Evolutionary conservation across 2,797 vertebrate genomes (phyloP), one percentile per base, ranked within the genome.

Genomic region (Alcedo atthis): DNA sequence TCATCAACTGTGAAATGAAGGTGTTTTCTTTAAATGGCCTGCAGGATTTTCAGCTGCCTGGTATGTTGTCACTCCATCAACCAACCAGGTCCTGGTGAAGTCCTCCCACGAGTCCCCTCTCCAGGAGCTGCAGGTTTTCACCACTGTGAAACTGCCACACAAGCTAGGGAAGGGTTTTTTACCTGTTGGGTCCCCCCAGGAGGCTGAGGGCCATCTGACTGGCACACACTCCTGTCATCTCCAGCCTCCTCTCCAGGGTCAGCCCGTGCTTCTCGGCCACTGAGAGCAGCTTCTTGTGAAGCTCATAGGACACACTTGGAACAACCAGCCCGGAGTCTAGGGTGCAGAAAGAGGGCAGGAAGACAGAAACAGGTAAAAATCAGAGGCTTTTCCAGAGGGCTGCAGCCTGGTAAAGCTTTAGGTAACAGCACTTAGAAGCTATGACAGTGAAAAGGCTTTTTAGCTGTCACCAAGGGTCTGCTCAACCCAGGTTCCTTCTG

Each of bases 191-290:
- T 18, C 99, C 99, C 78, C 99, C 99, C 0, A 99, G 98, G 45
- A 99, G 97, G 12, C 99, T 99, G 58, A 99, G 98, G 10, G 99
- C 98, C 99, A 99, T 99, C 97, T 99, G 99, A 97, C 99, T 99
- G 42, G 99, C 99, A 54, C 99, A 99, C 54, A 99, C 98, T 3
- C 99, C 99, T 0, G 98, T 99, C 98, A 99, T 99, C 97, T 99
- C 99, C 95, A 99, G 97, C 89, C 99, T 98, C 84, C 99, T 97
- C 96, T 99, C 99, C 96, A 99, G 95, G 6, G 98, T 98, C 53
- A 99, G 98, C 53, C 99, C 99, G 1, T 99, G 97, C 58, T 98
- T 98, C 97, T 99, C 99, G 0, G 99, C 99, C 14, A 98, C 98
- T 0, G 97, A 97, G 83, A 99, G 93, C 87, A 99, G 97, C 67